Percentiles rank a stretch among this genome's conserved stretches.
Evolutionary conservation across 2,113 vertebrate species (phyloP).

Genomic region (Dascyllus trimaculatus): DNA sequence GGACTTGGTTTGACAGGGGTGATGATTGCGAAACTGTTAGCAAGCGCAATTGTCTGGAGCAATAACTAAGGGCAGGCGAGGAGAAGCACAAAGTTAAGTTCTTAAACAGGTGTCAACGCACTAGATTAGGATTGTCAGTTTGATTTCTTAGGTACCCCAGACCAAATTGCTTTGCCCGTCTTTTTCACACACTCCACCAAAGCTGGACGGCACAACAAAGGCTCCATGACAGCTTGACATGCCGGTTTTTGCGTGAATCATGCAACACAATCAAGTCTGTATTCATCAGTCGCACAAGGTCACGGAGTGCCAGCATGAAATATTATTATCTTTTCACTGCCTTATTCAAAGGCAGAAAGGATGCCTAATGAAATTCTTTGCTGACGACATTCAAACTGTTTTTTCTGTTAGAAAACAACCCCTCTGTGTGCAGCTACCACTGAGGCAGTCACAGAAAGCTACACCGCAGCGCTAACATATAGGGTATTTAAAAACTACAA

Average conservation of each 20-base stretch:
- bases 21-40: conserved; percentile 18
- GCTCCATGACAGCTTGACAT: neutral
- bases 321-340: conserved; percentile 8
- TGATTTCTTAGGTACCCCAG: conserved; percentile 6
- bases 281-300: neutral
- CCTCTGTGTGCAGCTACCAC: too few species aligned
- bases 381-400: neutral
- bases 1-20: conserved; percentile 15
- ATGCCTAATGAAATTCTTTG: neutral
- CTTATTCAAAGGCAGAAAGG: conserved; percentile 10
- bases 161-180: neutral
- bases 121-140: conserved; percentile 10
- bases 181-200: neutral
- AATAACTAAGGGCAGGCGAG: conserved; percentile 14
- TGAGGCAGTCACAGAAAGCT: too few species aligned
- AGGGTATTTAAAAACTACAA: conserved; percentile 20
- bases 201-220: neutral
- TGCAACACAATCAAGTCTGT: conserved; percentile 5
- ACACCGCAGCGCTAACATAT: neutral
- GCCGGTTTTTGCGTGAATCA: conserved; percentile 7
- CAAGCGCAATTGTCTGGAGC: conserved; percentile 4
- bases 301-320: neutral
- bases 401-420: neutral
- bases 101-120: conserved; percentile 16
- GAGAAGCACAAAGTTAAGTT: neutral